Evolutionary conservation across 2,113 vertebrate genomes (phyloP).

Genomic region (Corvus hawaiiensis): DNA sequence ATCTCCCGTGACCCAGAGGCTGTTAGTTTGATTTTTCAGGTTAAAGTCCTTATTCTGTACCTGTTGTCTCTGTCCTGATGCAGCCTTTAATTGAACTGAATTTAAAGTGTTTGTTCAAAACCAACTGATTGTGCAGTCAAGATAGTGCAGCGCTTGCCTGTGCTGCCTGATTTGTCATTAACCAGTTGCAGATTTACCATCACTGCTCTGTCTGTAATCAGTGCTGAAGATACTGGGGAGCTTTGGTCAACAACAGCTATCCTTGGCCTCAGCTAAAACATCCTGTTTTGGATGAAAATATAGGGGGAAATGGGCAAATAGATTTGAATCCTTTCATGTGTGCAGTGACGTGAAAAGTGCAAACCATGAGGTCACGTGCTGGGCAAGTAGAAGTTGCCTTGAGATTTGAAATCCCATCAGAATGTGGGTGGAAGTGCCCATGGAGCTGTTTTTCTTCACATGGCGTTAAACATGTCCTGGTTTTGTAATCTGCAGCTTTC

Average conservation of each 20-base stretch:
- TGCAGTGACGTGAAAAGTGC: background rate
- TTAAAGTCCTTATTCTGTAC: background rate
- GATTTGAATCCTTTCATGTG: background rate
- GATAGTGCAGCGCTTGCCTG: background rate
- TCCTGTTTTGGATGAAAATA: background rate
- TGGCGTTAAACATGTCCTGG: background rate
- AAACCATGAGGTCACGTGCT: accelerated
- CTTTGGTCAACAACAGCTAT: background rate
- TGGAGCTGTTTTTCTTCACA: background rate
- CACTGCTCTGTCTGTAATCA: background rate
- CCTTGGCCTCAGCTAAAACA: background rate
- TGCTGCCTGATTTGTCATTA: background rate
- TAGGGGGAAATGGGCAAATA: background rate
- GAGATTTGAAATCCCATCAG: background rate
- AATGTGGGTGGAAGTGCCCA: background rate
- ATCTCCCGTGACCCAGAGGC: accelerated
- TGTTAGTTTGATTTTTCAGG: background rate
- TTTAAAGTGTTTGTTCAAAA: background rate
- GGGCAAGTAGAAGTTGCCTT: background rate
- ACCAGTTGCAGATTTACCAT: background rate
- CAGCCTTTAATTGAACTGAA: background rate
- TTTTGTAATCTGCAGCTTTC: background rate
- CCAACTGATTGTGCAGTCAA: background rate
- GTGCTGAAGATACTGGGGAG: background rate
- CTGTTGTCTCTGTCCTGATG: background rate